Evolutionary conservation across 2,113 vertebrate genomes (phyloP), one percentile per base, ranked within the genome.

Genomic region (Peromyscus leucopus): DNA sequence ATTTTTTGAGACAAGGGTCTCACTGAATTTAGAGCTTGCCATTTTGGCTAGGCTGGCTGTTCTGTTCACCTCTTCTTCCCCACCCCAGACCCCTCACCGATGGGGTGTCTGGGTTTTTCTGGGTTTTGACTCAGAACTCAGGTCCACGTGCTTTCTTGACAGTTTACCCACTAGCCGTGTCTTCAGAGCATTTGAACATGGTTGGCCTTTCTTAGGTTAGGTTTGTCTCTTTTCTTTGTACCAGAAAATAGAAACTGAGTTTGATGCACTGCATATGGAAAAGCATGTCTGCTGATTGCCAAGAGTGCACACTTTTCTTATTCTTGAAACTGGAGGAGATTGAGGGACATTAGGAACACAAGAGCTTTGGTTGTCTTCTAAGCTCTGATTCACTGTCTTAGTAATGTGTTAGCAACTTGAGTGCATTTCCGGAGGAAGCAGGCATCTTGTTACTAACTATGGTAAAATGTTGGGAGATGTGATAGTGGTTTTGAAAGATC

Each of bases 401-500:
- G 5, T 16, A 28, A 26, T 87, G 11, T 63, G 31, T 85, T 94
- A 86, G 57, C 42, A 93, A 28, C 57, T n/a, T 69, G 26, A 94
- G 84, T 69, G 11, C 24, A 33, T 86, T 82, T 75, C 55, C 92
- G 86, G 39, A 51, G 39, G 65, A 89, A 80, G 63, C 72, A 46
- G 13, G 46, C 8, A 71, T 65, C 10, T 78, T 94, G 22, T 59
- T 82, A 55, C 39, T 93, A 79, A 26, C 86, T 71, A 31, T 75
- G 71, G 26, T 59, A 51, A 84, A 82, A 78, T 90, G 57, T 19
- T 87, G 88, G 31, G 90, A 92, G 46, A 78, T 31, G 36, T 90
- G 31, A 78, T 87, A 51, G 42, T 92, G 12, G 28, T 59, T 90
- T 90, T 90, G 74, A 71, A 85, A 90, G 46, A n/a, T 91, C 82